These are phyloP conservation scores for Phyto melanocephala DNA, from an alignment of 2,888 invertebrate genomes.

Conservation along the genomic window DNA sequence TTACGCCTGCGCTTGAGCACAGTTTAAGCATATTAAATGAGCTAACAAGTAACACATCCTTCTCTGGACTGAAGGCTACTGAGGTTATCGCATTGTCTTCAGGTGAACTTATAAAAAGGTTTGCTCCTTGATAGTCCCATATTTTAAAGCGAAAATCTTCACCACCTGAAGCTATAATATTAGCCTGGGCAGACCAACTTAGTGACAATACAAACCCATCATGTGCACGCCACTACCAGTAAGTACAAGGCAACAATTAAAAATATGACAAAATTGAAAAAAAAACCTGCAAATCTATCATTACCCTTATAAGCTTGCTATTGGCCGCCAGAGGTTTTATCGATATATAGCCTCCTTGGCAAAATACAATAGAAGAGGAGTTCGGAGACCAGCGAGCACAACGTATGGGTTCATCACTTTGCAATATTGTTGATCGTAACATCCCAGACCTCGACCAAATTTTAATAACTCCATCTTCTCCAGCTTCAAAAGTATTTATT, in stretches of 20 bases:
- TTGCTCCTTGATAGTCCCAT: slow-evolving; percentile 95
- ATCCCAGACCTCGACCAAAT: slow-evolving; percentile 98
- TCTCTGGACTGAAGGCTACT: slow-evolving; percentile 94
- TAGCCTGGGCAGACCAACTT: slow-evolving; percentile 96
- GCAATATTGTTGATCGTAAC: slow-evolving; percentile 92
- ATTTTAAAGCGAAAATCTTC: slow-evolving; percentile 92
- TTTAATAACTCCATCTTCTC: slow-evolving; percentile 97
- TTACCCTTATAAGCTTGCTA: slow-evolving; percentile 85
- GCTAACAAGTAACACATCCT: slow-evolving; percentile 94
- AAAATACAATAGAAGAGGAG: slow-evolving; percentile 84
- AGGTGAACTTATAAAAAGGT: slow-evolving; percentile 89
- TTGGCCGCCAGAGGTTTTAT: slow-evolving; percentile 87
- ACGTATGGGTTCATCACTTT: slow-evolving; percentile 90
- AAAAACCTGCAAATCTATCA: too few species aligned
- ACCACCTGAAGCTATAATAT: slow-evolving; percentile 95
- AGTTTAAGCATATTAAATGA: slow-evolving; percentile 94
- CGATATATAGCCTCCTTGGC: slow-evolving; percentile 84
- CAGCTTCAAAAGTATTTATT: slow-evolving; percentile 81
- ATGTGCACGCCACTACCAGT: slow-evolving; percentile 94
- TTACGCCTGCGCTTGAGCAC: slow-evolving; percentile 95
- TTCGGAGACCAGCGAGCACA: slow-evolving; percentile 91
- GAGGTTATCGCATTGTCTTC: slow-evolving; percentile 96
- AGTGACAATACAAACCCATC: slow-evolving; percentile 94
- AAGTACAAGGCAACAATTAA: too few species aligned
- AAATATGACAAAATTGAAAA: too few species aligned